phyloP scores from a whole-genome alignment of 2,797 vertebrate genomes.

The Rallus crepitans region DNA sequence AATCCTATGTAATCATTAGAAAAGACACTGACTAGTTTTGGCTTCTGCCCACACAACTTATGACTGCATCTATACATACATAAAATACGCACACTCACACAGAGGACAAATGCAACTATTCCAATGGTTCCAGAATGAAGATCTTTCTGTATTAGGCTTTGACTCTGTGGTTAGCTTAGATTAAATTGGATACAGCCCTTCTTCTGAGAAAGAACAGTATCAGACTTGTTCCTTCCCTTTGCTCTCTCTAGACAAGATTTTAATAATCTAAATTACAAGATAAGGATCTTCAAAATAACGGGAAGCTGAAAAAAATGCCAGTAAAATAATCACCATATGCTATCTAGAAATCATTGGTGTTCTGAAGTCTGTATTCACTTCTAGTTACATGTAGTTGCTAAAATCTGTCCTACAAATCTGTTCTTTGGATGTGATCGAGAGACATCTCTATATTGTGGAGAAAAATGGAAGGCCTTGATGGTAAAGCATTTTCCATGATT shows the following conservation, averaged over 20 bases:
- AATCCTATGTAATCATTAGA: neutral
- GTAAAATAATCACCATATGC: accelerated
- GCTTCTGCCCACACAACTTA: neutral
- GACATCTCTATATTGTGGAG: accelerated
- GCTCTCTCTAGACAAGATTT: neutral
- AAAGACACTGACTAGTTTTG: neutral
- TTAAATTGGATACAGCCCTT: neutral
- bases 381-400: neutral
- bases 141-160: neutral
- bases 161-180: neutral
- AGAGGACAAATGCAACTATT: neutral
- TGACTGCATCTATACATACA: neutral
- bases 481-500: neutral
- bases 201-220: neutral
- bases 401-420: neutral
- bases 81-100: neutral
- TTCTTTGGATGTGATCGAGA: neutral
- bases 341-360: neutral
- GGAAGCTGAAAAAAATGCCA: neutral
- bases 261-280: neutral
- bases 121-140: neutral
- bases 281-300: neutral
- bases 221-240: neutral
- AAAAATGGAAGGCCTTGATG: neutral
- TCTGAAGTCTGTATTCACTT: neutral